phyloP scores from a whole-genome alignment of 2,113 vertebrate genomes.

The Taurulus bubalis region DNA sequence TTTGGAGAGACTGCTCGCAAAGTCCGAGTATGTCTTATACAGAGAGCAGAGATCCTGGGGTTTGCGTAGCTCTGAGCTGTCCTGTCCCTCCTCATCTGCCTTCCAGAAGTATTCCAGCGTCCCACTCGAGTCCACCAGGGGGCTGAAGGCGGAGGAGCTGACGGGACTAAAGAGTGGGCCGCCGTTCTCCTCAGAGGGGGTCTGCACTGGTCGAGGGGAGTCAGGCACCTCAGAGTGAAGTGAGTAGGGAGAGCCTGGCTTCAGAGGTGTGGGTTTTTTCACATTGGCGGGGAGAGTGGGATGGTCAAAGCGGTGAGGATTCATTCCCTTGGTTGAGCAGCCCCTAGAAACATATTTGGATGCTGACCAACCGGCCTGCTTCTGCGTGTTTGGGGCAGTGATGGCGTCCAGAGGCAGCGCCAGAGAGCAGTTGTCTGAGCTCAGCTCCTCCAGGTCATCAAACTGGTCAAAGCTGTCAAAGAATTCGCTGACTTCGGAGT shows the following conservation, averaged over 20 bases:
- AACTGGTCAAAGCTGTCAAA: conserved; percentile 99
- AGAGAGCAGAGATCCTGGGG: conserved; percentile 81
- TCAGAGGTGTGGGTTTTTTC: conserved; percentile 95
- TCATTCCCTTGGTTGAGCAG: conserved; percentile 87
- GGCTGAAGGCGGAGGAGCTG: conserved; percentile 94
- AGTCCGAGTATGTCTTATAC: conserved; percentile 89
- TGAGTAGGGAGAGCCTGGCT: conserved; percentile 89
- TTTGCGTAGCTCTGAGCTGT: conserved; percentile 77
- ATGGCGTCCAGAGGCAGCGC: conserved; percentile 81
- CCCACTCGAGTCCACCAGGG: conserved; percentile 85
- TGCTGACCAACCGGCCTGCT: conserved; percentile 71
- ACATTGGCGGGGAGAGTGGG: conserved; percentile 92
- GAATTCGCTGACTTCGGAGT: conserved; percentile 99
- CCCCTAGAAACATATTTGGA: conserved; percentile 76
- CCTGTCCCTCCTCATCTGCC: conserved; percentile 65
- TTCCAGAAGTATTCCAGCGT: conserved; percentile 90
- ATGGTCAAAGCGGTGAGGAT: conserved; percentile 93
- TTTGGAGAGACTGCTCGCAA: conserved; percentile 90
- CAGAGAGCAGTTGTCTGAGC: conserved; percentile 73
- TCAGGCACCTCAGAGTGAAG: conserved; percentile 86
- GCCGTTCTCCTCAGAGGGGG: conserved; percentile 87
- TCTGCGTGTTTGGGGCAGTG: conserved; percentile 74
- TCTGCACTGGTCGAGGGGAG: conserved; percentile 88
- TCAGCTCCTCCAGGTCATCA: conserved; percentile 89
- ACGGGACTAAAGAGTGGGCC: conserved; percentile 92